Conservation (phyloP, 2,888 invertebrate genomes). For the Hirtodrosophila histrioides region DNA sequence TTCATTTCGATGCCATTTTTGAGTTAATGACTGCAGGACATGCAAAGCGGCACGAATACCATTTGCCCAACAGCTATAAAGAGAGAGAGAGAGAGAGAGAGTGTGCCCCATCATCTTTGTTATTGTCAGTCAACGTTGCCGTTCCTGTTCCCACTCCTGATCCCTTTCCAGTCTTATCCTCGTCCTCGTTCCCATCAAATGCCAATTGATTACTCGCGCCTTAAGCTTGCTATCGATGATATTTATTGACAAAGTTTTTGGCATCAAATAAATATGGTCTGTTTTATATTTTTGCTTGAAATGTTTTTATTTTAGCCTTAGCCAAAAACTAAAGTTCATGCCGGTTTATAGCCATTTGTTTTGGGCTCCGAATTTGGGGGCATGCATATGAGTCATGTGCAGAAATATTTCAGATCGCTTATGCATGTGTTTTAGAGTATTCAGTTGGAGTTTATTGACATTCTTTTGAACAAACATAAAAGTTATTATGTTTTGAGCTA, state of each 20-base stretch:
- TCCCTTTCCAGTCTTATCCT: background rate
- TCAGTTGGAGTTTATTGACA: conserved; percentile 23
- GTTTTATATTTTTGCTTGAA: conserved; percentile 24
- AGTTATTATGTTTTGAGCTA: background rate
- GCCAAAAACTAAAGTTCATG: conserved; percentile 33
- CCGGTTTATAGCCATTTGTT: conserved; percentile 22
- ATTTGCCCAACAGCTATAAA: conserved; percentile 13
- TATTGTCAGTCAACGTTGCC: conserved; percentile 39
- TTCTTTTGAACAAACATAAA: conserved; percentile 26
- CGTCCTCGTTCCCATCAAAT: conserved; percentile 1
- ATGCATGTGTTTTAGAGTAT: conserved; percentile 19
- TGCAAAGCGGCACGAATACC: conserved; percentile 72
- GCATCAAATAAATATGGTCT: conserved; percentile 57
- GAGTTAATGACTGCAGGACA: conserved; percentile 81
- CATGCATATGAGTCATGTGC: conserved; percentile 44
- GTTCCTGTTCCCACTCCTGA: conserved; percentile 3
- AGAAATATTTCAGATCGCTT: conserved; percentile 5
- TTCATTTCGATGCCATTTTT: conserved; percentile 74
- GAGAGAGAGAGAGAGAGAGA: conserved; percentile 5
- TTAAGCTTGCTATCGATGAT: conserved; percentile 64
- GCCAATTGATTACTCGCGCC: conserved; percentile 56
- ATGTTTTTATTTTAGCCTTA: conserved; percentile 23
- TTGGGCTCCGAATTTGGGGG: background rate
- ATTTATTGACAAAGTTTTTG: conserved; percentile 71
- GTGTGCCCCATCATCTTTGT: conserved; percentile 28